Base-by-base conservation (phyloP, 2,113 vertebrate genomes). In the Cephalopterus ornatus region DNA sequence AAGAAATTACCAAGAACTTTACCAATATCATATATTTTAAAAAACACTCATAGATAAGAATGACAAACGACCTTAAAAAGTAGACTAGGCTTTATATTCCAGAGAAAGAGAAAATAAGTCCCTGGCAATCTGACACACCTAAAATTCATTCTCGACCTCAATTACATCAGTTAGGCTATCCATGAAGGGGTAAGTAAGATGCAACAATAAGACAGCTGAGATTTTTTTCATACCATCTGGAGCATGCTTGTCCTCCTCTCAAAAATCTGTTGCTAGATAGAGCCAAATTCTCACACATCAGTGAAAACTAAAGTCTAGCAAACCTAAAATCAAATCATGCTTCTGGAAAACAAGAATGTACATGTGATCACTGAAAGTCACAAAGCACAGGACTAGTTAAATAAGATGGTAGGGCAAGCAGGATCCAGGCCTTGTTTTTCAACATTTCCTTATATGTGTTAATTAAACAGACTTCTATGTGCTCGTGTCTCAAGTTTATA, bases 251-350 rank as follows among this genome's bases (percentile, higher is more conserved):
- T 95, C 80, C 47, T 95, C 80, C 76, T 89, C 91, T 91, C 83
- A 91, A 92, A 95, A 96, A 93, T 95, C 91, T 96, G 94, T 93
- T 96, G 72, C 72, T 92, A 75, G 86, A 81, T 92, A 78, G 80
- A 95, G 89, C 95, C 89, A 95, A 83, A 91, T 92, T 93, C 89
- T 96, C 83, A 87, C 89, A 91, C 73, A 91, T 81, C 84, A 74
- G 65, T 87, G 94, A 71, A 91, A 93, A 78, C 67, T 74, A 42
- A 86, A 95, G 93, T 96, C 95, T 96, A 95, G 86, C 76, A 91
- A 89, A 95, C 63, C 61, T 92, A 26, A 95, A 96, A 89, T 88
- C 50, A 88, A 74, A 55, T 52, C 20, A 59, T 74, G 47, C 61
- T 84, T 93, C 83, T 93, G 61, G 72, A 82, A 81, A 89, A 77